Base-by-base conservation (phyloP, 2,888 invertebrate genomes). In the Selenia dentaria region DNA sequence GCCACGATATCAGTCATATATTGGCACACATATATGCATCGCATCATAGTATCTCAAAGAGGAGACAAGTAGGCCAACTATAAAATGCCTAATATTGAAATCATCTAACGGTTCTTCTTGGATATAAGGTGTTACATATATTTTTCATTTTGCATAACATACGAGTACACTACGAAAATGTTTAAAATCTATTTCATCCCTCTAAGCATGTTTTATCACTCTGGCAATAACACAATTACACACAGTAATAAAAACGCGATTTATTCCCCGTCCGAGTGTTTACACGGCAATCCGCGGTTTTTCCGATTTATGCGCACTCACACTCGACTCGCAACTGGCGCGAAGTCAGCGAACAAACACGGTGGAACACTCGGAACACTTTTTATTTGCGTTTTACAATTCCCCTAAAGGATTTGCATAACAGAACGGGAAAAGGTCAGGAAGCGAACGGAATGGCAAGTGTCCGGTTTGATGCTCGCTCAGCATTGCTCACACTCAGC, bases 401-500 rank as follows among this genome's bases (percentile, higher is more conserved):
- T 90, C 83, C 87, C 84, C 81, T 67, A 69, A 73, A 72, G 67
- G 78, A 89, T 90, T 90, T 89, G 87, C 90, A 90, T 90, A 90
- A 85, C 88, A 84, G 79, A 87, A 81, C 85, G 81, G 83, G 86
- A 84, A 25, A 87, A 89, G 90, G 90, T 90, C 89, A 89, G 89
- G 76, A 89, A 89, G 86, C 83, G 89, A 86, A 88, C 76, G 71
- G 77, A 85, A 86, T 83, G 84, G 86, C 85, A 88, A 89, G 86
- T 84, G 88, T 85, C 85, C 84, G 78, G 79, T 78, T 73, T 80
- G 82, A 80, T 81, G 87, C 73, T 72, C 70, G 81, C 76, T 90
- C 88, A 88, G 88, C 89, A 77, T 54, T 74, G 68, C 71, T 69
- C n/a, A n/a, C n/a, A n/a, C n/a, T 61, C 69, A 53, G 72, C 70